Conservation (phyloP, 1,140 invertebrate species). For the Rhysida immarginata region DNA sequence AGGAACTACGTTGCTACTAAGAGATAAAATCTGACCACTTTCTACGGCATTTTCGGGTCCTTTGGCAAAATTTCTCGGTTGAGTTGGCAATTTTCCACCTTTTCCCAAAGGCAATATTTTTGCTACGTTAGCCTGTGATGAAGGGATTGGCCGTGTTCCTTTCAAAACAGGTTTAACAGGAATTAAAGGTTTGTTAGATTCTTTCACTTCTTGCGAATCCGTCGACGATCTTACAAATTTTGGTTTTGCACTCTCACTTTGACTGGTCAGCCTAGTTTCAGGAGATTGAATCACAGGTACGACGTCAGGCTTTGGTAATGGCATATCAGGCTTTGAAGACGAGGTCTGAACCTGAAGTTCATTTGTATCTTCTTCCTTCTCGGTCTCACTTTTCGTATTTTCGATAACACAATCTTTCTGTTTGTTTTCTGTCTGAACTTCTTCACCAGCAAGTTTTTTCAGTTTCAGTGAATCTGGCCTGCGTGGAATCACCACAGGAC, state of each 20-base stretch:
- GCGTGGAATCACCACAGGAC: constrained; percentile 10
- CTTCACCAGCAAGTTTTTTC: constrained; percentile 13
- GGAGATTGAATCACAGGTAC: constrained; percentile 1
- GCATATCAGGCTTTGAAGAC: neutral
- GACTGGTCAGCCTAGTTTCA: neutral
- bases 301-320: constrained; percentile 6
- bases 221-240: neutral
- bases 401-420: neutral
- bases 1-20: neutral
- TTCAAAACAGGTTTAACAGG: constrained; percentile 47
- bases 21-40: neutral
- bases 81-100: constrained; percentile 5
- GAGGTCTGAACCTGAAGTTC: neutral
- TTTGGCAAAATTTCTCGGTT: neutral
- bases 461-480: constrained; percentile 11
- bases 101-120: constrained; percentile 1
- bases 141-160: constrained; percentile 35
- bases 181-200: constrained; percentile 46
- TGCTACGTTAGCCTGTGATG: constrained; percentile 17
- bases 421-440: neutral
- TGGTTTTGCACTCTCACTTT: constrained; percentile 2
- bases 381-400: neutral
- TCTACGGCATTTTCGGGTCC: neutral
- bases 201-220: constrained; percentile 4
- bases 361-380: neutral